Evolutionary conservation across 1,140 invertebrate species (phyloP), one percentile per base, ranked within the genome.

Genomic region (Trachelipus rathkii): DNA sequence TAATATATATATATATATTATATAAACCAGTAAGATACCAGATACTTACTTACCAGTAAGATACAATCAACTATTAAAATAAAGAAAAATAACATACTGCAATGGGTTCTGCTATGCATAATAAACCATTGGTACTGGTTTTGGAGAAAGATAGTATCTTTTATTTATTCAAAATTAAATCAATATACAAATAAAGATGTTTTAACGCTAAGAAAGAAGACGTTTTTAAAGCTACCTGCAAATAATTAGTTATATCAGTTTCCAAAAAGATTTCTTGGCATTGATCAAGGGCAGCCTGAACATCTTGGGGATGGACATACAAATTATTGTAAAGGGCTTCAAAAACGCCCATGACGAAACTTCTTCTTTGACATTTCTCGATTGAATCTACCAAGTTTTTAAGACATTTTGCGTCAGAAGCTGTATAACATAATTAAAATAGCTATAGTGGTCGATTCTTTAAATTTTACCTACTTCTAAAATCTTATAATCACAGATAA

Each of bases 201-300:
- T 60, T 60, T 19, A 60, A 19, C 8, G 19, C 2, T 60, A 15
- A 4, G 50, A 19, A 60, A 60, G 50, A 19, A 60, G 19, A 3
- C 8, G 1, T 8, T 19, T 15, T 60, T 60, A 19, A 60, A 60
- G 8, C 8, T 82, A 87, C 86, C 82, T 87, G 85, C 5, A 91
- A 83, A 83, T 91, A 92, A 78, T 90, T 86, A 0, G 91, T 91
- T 24, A 93, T 91, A 82, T 92, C 90, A 75, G 92, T 89, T 83
- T 92, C 90, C 45, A 91, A 85, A 0, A 90, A 84, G 21, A 87
- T 85, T 85, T 92, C 90, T 78, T 91, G 89, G 83, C 91, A 93
- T 79, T 92, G 89, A 82, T 91, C 89, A 46, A 93, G 89, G n/a
- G 91, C 91, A 21, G 89, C 87, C 78, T 92, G 89, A 81, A 93